phyloP scores from a whole-genome alignment of 2,113 vertebrate genomes.

The Macrotus californicus region DNA sequence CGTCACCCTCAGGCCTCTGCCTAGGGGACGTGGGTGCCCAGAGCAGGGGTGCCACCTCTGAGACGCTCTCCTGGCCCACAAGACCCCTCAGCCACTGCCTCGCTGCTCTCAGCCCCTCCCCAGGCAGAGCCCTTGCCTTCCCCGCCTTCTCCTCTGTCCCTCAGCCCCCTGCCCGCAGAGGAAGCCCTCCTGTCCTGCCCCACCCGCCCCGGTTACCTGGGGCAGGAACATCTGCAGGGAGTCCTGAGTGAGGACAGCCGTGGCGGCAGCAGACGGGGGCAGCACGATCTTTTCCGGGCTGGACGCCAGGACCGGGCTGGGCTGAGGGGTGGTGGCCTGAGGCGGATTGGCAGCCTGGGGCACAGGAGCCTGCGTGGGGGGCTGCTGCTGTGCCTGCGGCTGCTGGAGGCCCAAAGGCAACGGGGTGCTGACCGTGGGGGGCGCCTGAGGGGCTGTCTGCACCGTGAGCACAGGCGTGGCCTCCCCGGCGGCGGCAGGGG shows the following conservation, averaged over 20 bases:
- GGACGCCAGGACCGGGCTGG: constrained; percentile 70
- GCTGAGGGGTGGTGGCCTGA: constrained; percentile 80
- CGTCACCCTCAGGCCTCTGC: too few species aligned
- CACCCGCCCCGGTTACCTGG: constrained; percentile 81
- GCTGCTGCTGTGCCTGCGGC: constrained; percentile 68
- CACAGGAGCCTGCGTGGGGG: constrained; percentile 57
- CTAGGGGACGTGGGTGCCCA: accelerated
- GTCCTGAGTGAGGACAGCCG: constrained; percentile 90
- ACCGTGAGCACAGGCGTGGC: constrained; percentile 33
- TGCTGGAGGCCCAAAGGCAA: constrained; percentile 76
- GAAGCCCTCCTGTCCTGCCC: accelerated
- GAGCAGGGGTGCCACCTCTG: background rate
- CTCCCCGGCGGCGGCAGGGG: constrained; percentile 70
- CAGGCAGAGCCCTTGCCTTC: accelerated
- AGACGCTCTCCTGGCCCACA: accelerated
- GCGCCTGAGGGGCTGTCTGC: constrained; percentile 74
- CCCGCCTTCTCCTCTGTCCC: background rate
- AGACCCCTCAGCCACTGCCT: background rate
- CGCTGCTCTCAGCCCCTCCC: background rate
- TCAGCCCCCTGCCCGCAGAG: background rate
- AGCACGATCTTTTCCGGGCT: constrained; percentile 92
- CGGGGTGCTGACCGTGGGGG: constrained; percentile 66
- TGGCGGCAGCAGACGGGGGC: constrained; percentile 71
- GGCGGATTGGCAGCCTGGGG: constrained; percentile 69
- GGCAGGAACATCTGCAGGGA: constrained; percentile 95